Conservation (phyloP, 2,888 invertebrate genomes). For the Cataglyphis albicans region DNA sequence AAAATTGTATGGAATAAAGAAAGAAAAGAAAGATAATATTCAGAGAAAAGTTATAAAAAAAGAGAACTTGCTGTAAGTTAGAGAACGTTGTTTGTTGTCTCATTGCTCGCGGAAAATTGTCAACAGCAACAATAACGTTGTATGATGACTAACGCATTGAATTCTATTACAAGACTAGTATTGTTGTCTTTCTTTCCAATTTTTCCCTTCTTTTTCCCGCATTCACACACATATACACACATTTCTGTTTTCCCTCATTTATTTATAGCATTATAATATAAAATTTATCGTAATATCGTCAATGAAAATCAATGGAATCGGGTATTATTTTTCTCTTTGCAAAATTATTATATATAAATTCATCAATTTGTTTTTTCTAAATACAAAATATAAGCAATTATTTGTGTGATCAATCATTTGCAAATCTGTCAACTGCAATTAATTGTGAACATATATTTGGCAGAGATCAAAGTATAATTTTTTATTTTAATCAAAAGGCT, state of each 20-base stretch:
- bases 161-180: constrained; percentile 60
- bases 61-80: constrained; percentile 68
- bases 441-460: constrained; percentile 5
- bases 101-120: constrained; percentile 75
- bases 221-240: not conserved
- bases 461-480: not conserved
- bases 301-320: not conserved
- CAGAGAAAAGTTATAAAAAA: constrained; percentile 44
- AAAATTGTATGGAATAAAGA: not conserved
- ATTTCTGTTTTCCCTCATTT: not conserved
- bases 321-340: not conserved
- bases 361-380: not conserved
- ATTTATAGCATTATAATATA: not conserved
- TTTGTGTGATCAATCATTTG: not conserved
- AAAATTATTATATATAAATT: not conserved
- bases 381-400: not conserved
- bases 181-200: constrained; percentile 30
- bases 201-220: constrained; percentile 33
- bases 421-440: not conserved
- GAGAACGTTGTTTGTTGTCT: constrained; percentile 77
- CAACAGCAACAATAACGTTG: constrained; percentile 74
- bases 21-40: constrained; percentile 42
- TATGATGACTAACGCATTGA: constrained; percentile 64
- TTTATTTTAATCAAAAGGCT: not conserved
- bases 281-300: not conserved